Base-by-base conservation (phyloP, 2,888 invertebrate species). In the Anagyrus pseudococci region DNA sequence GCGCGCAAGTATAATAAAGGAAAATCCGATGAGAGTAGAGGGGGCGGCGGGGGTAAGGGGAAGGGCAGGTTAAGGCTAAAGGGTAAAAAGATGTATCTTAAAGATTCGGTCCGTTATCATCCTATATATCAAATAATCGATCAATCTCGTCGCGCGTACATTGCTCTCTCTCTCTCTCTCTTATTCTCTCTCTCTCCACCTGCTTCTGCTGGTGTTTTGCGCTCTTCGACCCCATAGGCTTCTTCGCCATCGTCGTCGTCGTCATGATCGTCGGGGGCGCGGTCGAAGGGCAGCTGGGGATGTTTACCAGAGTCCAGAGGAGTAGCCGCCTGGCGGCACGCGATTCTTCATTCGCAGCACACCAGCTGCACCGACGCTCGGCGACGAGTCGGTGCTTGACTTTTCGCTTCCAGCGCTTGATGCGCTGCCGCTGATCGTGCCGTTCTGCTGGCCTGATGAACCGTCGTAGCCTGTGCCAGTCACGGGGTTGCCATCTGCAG, bases 291-390 rank as follows among this genome's bases (percentile, higher is more conserved):
- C 29, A 7, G 29, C 6, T 29, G 6, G 29, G 29, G 10, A 1
- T 15, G 43, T 78, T 85, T 87, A 89, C 89, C 89, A 89, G 69
- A 89, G 85, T 69, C 88, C 87, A 69, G 88, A 87, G 69, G 88
- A 88, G 78, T 82, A 88, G 53, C 89, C 89, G 72, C 89, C 89
- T 55, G 89, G 89, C 54, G 89, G 89, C 69, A 88, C 87, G 78
- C 88, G 88, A 76, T 81, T 83, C 75, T 85, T 85, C 61, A 81
- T 66, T 82, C 77, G 73, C 83, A 82, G 70, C 81, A 66, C 67
- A 65, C 41, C 66, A 25, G 22, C n/a, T n/a, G n/a, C n/a, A 29
- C 10, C 10, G 29, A 29, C 29, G 29, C 29, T 29, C 23, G 65
- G 67, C 33, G 80, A 77, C 60, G 77, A 75, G 58, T 77, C 76